A percentile compares a stretch with the other conserved stretches of the same genome.
phyloP scores from a whole-genome alignment of 2,888 invertebrate species.

The Danaus chrysippus region DNA sequence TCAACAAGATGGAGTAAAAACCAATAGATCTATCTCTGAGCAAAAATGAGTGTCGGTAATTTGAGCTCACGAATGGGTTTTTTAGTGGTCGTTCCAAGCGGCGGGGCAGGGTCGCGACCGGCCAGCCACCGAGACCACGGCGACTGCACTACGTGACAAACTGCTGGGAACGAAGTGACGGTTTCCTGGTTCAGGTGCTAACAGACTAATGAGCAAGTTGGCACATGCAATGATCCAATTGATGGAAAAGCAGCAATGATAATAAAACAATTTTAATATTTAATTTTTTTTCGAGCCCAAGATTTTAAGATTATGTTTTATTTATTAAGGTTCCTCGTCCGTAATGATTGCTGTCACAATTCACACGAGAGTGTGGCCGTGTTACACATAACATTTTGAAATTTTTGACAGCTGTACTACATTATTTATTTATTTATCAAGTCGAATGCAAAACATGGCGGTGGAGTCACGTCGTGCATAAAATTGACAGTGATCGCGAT shows the following conservation, averaged over 20 bases:
- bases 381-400: conserved; percentile 33
- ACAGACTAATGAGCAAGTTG: conserved; percentile 23
- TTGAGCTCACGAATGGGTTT: conserved; percentile 53
- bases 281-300: neutral
- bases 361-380: conserved; percentile 24
- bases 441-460: conserved; percentile 37
- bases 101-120: conserved; percentile 59
- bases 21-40: conserved; percentile 51
- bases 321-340: conserved; percentile 18
- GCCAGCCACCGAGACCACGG: conserved; percentile 35
- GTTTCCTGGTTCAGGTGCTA: conserved; percentile 47
- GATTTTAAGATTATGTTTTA: neutral
- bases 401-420: conserved; percentile 37
- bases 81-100: conserved; percentile 54
- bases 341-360: conserved; percentile 21
- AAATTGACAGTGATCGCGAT: conserved; percentile 42
- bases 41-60: conserved; percentile 60
- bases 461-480: conserved; percentile 42
- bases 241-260: conserved; percentile 12
- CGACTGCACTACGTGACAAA: conserved; percentile 56
- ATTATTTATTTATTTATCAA: conserved; percentile 41
- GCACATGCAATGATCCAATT: conserved; percentile 21
- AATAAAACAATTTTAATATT: neutral
- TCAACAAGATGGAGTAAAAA: conserved; percentile 27
- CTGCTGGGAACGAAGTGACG: conserved; percentile 53